phyloP scores from a whole-genome alignment of 2,797 vertebrate species.

The Chromobotia macracanthus region DNA sequence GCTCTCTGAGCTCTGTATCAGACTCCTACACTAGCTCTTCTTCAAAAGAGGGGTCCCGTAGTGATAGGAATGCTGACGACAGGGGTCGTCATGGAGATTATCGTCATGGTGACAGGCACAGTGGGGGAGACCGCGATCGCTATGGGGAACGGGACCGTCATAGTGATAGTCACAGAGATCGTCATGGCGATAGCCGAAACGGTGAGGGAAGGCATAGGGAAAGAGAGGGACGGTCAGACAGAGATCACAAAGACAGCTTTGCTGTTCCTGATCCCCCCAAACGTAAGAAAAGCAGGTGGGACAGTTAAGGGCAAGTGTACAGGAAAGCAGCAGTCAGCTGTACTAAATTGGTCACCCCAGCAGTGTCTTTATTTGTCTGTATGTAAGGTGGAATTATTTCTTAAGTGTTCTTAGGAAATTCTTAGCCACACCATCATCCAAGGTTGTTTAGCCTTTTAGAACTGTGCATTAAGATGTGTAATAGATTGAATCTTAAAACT shows the following conservation, averaged over 20 bases:
- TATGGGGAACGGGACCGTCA: conserved; percentile 58
- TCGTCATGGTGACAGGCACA: conserved; percentile 70
- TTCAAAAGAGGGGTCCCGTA: conserved; percentile 68
- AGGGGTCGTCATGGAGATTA: conserved; percentile 74
- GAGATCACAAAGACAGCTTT: conserved; percentile 82
- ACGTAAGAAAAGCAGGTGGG: conserved; percentile 97
- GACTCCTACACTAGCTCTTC: conserved; percentile 68
- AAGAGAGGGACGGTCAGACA: conserved; percentile 62
- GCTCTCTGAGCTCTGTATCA: conserved; percentile 88
- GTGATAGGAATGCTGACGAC: conserved; percentile 72
- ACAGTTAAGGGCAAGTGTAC: conserved; percentile 80
- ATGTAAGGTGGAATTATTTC: conserved; percentile 4
- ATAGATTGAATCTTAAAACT: conserved; percentile 8
- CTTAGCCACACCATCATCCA: neutral
- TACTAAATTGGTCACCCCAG: conserved; percentile 61
- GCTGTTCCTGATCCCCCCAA: conserved; percentile 94
- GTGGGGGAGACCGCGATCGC: conserved; percentile 67
- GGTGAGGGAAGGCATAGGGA: conserved; percentile 78
- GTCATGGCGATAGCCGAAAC: conserved; percentile 75
- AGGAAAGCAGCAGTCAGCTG: conserved; percentile 55
- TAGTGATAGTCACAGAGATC: conserved; percentile 66
- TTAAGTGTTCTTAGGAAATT: neutral
- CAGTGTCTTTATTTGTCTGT: conserved; percentile 41
- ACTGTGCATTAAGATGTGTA: conserved; percentile 9
- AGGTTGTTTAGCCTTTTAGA: neutral